Evolutionary conservation across 1,140 invertebrate genomes (phyloP).

Genomic region (Drosophila sproati): DNA sequence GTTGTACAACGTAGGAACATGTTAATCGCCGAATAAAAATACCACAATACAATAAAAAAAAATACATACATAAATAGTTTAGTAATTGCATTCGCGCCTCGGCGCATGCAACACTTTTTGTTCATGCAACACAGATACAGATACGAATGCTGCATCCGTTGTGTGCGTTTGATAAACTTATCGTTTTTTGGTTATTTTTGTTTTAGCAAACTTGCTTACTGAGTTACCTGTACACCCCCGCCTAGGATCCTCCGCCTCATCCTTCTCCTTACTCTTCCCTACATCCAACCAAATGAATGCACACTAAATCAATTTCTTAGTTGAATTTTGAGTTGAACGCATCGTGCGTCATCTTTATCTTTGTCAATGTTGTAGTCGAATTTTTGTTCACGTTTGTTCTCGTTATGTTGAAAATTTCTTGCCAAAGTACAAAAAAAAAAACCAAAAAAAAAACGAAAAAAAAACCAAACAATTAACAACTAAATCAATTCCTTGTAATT

Average conservation of each 20-base stretch:
- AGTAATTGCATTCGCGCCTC: constrained; percentile 41
- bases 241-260: constrained; percentile 5
- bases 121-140: background rate
- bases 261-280: background rate
- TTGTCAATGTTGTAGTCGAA: constrained; percentile 78
- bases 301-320: constrained; percentile 82
- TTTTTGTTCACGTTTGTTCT: constrained; percentile 83
- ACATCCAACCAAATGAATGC: constrained; percentile 32
- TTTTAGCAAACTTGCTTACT: constrained; percentile 76
- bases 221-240: constrained; percentile 66
- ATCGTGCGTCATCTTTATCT: constrained; percentile 45
- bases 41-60: constrained; percentile 5
- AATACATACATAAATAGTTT: constrained; percentile 28
- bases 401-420: constrained; percentile 79
- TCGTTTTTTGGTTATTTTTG: constrained; percentile 30
- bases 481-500: constrained; percentile 81
- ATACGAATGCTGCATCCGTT: background rate
- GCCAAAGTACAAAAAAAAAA: constrained; percentile 75
- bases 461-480: constrained; percentile 38
- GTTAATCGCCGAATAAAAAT: constrained; percentile 78
- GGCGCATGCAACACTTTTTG: constrained; percentile 33
- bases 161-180: constrained; percentile 28
- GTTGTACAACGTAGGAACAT: constrained; percentile 77
- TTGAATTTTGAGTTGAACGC: constrained; percentile 75
- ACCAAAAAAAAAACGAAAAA: constrained; percentile 25